Evolutionary conservation across 2,888 invertebrate species (phyloP), one percentile per base, ranked within the genome.

Genomic region (Diaperis boleti): DNA sequence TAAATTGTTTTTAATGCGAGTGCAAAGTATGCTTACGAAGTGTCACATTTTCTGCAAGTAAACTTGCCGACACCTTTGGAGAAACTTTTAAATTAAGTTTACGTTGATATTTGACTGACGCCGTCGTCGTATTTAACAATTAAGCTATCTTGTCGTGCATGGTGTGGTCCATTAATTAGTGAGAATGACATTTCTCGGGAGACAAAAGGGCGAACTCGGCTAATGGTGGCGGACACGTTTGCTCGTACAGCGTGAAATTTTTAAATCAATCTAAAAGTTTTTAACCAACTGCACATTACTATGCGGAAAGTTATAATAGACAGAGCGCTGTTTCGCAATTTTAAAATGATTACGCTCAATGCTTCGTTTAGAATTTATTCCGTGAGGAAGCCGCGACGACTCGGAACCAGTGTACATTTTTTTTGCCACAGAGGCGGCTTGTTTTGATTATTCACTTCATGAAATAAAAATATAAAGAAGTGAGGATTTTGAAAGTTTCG

Each of bases 41-140:
- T 64, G 66, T 65, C 66, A 67, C 65, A 70, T 65, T 66, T 56
- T 42, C 52, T 26, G 47, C 22, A 44, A 52, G 49, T 10, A 31
- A 59, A 62, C 49, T 62, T 62, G 47, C 54, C 20, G 60, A 60
- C 68, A 66, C 67, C 69, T 67, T 61, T 49, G 45, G 65, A 59
- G 39, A 72, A 75, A 74, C 67, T 75, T 74, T 69, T 68, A 72
- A 74, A 76, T 73, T 72, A 71, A 70, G 73, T 76, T 74, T 71
- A 68, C 67, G 67, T 63, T 69, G 72, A 72, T 72, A 69, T 71
- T 74, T 74, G 75, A 76, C 68, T 74, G 76, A 74, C 75, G 68
- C 69, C 68, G 69, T 70, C 70, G 69, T 69, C 73, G 72, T 74
- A 73, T 73, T 72, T 72, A 75, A 75, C 74, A 75, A 76, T 75